Conservation (phyloP, 2,888 invertebrate genomes). For the Teinopalpus imperialis region DNA sequence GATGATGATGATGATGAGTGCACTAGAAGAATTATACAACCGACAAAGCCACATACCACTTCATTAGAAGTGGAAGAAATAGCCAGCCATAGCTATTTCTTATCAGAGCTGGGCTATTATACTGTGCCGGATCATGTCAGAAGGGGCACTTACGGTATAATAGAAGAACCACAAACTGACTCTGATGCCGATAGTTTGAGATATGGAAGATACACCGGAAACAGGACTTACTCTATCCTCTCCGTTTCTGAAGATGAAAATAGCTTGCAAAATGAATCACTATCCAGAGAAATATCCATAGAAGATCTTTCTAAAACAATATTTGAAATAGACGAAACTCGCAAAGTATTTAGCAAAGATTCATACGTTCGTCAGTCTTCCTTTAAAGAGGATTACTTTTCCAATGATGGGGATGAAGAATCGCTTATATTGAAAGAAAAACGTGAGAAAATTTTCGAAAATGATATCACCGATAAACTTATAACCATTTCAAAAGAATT, state of each 20-base stretch:
- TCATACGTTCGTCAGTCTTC: slow-evolving; percentile 69
- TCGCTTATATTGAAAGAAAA: slow-evolving; percentile 63
- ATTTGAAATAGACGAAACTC: slow-evolving; percentile 74
- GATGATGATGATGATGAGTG: slow-evolving; percentile 77
- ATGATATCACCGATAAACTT: slow-evolving; percentile 72
- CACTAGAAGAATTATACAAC: slow-evolving; percentile 62
- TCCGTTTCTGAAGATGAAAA: slow-evolving; percentile 85
- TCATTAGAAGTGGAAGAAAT: slow-evolving; percentile 83
- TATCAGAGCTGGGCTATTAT: slow-evolving; percentile 77
- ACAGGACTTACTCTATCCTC: slow-evolving; percentile 84
- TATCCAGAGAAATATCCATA: slow-evolving; percentile 81
- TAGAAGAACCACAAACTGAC: slow-evolving; percentile 77
- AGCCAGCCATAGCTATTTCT: slow-evolving; percentile 81
- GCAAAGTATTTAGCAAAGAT: slow-evolving; percentile 77
- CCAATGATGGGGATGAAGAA: slow-evolving; percentile 68
- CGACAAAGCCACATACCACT: slow-evolving; percentile 75
- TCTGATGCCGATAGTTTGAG: slow-evolving; percentile 73
- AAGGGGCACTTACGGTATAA: slow-evolving; percentile 71
- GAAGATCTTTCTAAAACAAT: slow-evolving; percentile 81
- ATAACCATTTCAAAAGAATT: slow-evolving; percentile 73
- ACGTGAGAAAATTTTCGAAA: slow-evolving; percentile 69
- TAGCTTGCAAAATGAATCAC: slow-evolving; percentile 77
- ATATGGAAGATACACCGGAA: slow-evolving; percentile 52
- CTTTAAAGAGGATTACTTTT: slow-evolving; percentile 72
- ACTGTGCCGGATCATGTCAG: slow-evolving; percentile 67